Percentiles rank a stretch among this genome's conserved stretches.
These are phyloP conservation scores for Enteromius treurensis DNA, from an alignment of 2,797 vertebrate genomes.

Conservation along the genomic window DNA sequence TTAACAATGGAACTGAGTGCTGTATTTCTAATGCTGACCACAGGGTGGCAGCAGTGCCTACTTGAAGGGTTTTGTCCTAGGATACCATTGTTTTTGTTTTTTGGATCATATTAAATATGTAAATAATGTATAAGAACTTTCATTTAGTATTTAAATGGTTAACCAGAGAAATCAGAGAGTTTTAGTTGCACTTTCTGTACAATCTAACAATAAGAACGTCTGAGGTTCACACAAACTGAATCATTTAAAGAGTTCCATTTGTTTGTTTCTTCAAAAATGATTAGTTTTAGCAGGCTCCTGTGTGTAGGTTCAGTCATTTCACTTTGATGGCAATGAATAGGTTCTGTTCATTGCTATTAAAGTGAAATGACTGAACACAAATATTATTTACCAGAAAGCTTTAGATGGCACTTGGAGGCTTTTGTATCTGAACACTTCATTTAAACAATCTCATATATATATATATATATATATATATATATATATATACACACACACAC, in stretches of 20 bases:
- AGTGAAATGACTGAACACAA: background rate
- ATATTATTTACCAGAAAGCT: background rate
- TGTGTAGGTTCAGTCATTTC: background rate
- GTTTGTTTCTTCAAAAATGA: background rate
- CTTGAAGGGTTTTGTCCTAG: background rate
- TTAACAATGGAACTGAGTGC: background rate
- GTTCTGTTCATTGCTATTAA: background rate
- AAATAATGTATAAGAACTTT: background rate
- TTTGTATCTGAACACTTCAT: background rate
- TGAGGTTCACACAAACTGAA: background rate
- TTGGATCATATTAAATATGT: background rate
- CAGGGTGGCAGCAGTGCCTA: conserved; percentile 11
- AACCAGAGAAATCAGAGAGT: background rate
- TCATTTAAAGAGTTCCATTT: background rate
- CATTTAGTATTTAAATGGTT: conserved; percentile 18
- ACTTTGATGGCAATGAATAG: background rate
- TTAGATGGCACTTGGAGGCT: background rate
- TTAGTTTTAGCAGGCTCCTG: background rate
- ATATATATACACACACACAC: no score
- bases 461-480: no score
- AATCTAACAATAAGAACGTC: background rate
- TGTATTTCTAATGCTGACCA: conserved; percentile 1
- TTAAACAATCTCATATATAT: background rate
- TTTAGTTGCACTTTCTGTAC: background rate
- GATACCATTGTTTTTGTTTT: background rate